Evolutionary conservation across 1,140 invertebrate genomes (phyloP).

Genomic region (Latrodectus geometricus): DNA sequence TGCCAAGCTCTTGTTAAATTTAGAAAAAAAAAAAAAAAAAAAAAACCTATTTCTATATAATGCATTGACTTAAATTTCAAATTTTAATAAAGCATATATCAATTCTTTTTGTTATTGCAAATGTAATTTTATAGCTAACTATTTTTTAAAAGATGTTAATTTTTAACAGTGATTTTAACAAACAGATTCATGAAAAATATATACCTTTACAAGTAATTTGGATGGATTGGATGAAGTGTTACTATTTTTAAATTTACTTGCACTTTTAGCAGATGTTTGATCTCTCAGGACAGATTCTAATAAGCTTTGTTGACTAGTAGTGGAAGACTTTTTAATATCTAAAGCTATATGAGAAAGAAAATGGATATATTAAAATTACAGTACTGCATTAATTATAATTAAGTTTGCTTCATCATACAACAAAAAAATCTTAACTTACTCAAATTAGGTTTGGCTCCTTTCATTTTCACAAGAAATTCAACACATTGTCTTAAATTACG

Average conservation of each 20-base stretch:
- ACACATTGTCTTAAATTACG: slow-evolving; percentile 68
- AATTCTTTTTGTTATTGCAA: too few species aligned
- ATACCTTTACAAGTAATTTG: slow-evolving; percentile 17
- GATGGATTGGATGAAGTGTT: not conserved
- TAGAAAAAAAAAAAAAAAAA: too few species aligned
- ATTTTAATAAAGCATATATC: too few species aligned
- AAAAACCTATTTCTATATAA: too few species aligned
- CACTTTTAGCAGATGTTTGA: not conserved
- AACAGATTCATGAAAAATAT: not conserved
- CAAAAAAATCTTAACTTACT: not conserved
- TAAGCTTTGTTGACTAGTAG: slow-evolving; percentile 22
- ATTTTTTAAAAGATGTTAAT: too few species aligned
- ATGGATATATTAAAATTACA: not conserved
- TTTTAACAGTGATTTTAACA: too few species aligned
- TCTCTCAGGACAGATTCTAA: slow-evolving; percentile 29
- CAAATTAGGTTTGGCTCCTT: not conserved
- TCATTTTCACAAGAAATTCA: slow-evolving; percentile 67
- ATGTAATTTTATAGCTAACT: too few species aligned
- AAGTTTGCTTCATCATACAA: not conserved
- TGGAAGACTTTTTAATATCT: slow-evolving; percentile 14
- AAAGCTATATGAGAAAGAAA: not conserved
- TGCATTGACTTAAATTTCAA: too few species aligned
- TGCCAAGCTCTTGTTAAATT: too few species aligned
- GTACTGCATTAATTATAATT: not conserved
- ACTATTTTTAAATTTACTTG: slow-evolving; percentile 1